Conservation (phyloP, 30 jellyfish, hydroid and myxozoan genomes). For the Hydra vulgaris region DNA sequence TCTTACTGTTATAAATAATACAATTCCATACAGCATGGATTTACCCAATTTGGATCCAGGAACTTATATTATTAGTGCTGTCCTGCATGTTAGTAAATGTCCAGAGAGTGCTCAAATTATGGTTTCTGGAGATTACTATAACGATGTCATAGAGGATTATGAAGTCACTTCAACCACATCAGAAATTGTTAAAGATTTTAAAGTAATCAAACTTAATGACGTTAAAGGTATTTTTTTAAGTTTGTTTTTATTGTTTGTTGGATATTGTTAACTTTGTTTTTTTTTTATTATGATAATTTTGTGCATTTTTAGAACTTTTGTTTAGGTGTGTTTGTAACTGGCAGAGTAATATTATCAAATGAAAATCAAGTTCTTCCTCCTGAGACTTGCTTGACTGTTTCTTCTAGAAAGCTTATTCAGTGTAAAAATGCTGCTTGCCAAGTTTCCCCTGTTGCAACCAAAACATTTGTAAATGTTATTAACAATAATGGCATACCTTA, state of each 20-base stretch:
- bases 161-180: not conserved
- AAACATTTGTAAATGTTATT: conserved; percentile 22
- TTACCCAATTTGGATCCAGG: conserved; percentile 26
- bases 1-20: not conserved
- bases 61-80: conserved; percentile 18
- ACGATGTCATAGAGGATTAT: conserved; percentile 24
- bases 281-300: not conserved
- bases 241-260: no score
- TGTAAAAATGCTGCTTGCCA: conserved; percentile 27
- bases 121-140: conserved; percentile 20
- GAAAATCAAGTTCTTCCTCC: conserved; percentile 12
- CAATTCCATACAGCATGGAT: conserved; percentile 9
- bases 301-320: not conserved
- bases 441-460: conserved; percentile 29
- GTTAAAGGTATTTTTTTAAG: conserved; percentile 5
- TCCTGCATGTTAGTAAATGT: conserved; percentile 18
- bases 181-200: conserved; percentile 19
- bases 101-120: conserved; percentile 23
- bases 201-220: conserved; percentile 9
- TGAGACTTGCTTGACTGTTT: conserved; percentile 14
- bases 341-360: conserved; percentile 20
- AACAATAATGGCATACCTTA: conserved; percentile 24
- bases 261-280: no score
- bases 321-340: conserved; percentile 21
- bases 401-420: conserved; percentile 30